These are phyloP conservation scores for Catharus ustulatus DNA, from an alignment of 2,797 vertebrate genomes.

Conservation along the genomic window DNA sequence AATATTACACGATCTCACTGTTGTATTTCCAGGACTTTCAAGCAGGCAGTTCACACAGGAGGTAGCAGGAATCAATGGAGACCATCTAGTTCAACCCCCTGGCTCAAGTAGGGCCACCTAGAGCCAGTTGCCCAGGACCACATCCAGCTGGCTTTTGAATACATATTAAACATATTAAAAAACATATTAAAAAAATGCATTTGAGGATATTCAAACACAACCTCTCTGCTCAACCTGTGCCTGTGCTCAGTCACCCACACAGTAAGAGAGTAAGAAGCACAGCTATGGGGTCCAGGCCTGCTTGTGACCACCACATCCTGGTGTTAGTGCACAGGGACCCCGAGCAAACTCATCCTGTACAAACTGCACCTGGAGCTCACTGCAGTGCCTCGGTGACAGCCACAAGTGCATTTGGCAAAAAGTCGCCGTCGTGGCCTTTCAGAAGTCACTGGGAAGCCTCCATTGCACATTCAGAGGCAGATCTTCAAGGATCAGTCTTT, in stretches of 20 bases:
- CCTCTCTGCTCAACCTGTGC: neutral
- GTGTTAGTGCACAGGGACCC: neutral
- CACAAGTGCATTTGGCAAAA: fast-evolving
- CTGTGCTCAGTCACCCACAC: fast-evolving
- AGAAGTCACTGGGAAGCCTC: neutral
- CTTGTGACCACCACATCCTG: neutral
- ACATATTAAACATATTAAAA: neutral
- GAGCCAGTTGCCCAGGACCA: neutral
- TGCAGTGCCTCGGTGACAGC: fast-evolving
- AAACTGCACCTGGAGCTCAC: neutral
- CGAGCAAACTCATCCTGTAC: neutral
- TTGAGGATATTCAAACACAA: neutral
- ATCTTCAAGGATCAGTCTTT: neutral
- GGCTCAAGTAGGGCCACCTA: neutral
- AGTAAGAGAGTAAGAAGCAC: neutral
- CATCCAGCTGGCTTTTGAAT: neutral
- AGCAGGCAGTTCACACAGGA: neutral
- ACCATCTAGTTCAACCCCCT: neutral
- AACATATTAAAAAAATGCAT: neutral
- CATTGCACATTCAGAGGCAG: neutral
- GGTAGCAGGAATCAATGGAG: neutral
- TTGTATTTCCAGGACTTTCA: neutral
- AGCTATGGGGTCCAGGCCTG: neutral
- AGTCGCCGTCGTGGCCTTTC: neutral
- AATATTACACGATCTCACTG: neutral